Percentiles rank a stretch among this genome's conserved stretches.
These are phyloP conservation scores for Drosophila pruinosa DNA, from an alignment of 1,140 invertebrate genomes.

Conservation along the genomic window DNA sequence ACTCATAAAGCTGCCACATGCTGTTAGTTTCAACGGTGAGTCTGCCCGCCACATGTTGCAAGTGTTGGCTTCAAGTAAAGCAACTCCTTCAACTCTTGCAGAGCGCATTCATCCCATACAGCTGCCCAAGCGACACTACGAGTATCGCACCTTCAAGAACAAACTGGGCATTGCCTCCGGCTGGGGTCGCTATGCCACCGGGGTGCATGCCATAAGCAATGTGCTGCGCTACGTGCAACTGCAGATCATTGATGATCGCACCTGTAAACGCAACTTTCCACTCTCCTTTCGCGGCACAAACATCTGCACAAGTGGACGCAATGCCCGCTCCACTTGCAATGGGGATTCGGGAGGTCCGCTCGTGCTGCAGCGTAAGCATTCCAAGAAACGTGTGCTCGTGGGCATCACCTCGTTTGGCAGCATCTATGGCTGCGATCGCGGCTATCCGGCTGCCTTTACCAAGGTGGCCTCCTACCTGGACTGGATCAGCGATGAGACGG, in stretches of 20 bases:
- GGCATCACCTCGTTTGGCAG: slow-evolving; percentile 85
- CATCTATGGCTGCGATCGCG: slow-evolving; percentile 84
- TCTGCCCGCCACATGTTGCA: neutral
- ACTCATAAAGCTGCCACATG: slow-evolving; percentile 83
- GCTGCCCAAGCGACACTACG: slow-evolving; percentile 82
- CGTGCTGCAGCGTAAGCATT: slow-evolving; percentile 69
- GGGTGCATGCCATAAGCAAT: slow-evolving; percentile 79
- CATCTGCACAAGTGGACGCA: slow-evolving; percentile 83
- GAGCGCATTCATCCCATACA: slow-evolving; percentile 83
- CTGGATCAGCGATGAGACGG: slow-evolving; percentile 84
- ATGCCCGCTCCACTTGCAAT: slow-evolving; percentile 80
- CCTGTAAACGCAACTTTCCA: slow-evolving; percentile 85
- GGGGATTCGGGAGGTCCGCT: slow-evolving; percentile 84
- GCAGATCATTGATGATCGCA: slow-evolving; percentile 84
- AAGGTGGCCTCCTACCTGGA: slow-evolving; percentile 84
- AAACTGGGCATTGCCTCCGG: slow-evolving; percentile 83
- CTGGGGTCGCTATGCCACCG: slow-evolving; percentile 83
- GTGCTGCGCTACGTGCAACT: slow-evolving; percentile 83
- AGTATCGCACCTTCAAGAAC: slow-evolving; percentile 80
- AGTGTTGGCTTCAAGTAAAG: neutral
- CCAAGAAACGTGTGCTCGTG: slow-evolving; percentile 78
- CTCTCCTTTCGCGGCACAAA: slow-evolving; percentile 83
- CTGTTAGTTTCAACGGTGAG: slow-evolving; percentile 83
- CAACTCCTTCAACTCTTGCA: slow-evolving; percentile 42
- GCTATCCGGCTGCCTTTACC: slow-evolving; percentile 84